A percentile compares a stretch with the other conserved stretches of the same genome.
phyloP scores from a whole-genome alignment of 2,888 invertebrate species.

The Cheilosia pagana region DNA sequence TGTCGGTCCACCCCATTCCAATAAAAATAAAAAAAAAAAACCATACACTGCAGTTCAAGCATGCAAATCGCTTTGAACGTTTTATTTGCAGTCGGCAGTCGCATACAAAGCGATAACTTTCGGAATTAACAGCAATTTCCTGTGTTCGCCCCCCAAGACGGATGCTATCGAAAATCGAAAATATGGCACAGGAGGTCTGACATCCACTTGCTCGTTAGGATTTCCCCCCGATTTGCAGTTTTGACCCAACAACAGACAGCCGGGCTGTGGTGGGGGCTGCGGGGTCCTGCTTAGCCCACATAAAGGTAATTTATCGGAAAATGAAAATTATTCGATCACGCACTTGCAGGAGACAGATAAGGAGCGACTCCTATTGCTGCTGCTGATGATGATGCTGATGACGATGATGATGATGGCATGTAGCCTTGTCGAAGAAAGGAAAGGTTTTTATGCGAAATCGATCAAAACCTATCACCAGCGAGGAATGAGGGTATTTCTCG shows the following conservation, averaged over 20 bases:
- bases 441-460: conserved; percentile 47
- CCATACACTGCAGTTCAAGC: conserved; percentile 28
- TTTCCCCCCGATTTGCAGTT: conserved; percentile 41
- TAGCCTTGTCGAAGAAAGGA: background rate
- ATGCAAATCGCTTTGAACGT: conserved; percentile 50
- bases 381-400: no score
- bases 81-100: conserved; percentile 46
- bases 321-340: conserved; percentile 68
- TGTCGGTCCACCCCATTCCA: background rate
- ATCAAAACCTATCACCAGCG: conserved; percentile 33
- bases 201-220: conserved; percentile 28
- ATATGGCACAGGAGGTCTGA: conserved; percentile 43
- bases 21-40: background rate
- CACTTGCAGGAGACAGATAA: conserved; percentile 34
- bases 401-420: conserved; percentile 33
- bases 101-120: conserved; percentile 60
- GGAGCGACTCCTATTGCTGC: no score
- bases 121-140: conserved; percentile 56
- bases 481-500: conserved; percentile 16
- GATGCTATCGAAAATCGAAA: conserved; percentile 60
- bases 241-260: conserved; percentile 7
- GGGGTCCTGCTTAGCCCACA: conserved; percentile 13
- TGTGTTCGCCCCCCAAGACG: conserved; percentile 21
- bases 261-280: background rate
- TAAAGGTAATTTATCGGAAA: conserved; percentile 70